Evolutionary conservation across 2,797 vertebrate genomes (phyloP).

Genomic region (Anguilla marmorata): DNA sequence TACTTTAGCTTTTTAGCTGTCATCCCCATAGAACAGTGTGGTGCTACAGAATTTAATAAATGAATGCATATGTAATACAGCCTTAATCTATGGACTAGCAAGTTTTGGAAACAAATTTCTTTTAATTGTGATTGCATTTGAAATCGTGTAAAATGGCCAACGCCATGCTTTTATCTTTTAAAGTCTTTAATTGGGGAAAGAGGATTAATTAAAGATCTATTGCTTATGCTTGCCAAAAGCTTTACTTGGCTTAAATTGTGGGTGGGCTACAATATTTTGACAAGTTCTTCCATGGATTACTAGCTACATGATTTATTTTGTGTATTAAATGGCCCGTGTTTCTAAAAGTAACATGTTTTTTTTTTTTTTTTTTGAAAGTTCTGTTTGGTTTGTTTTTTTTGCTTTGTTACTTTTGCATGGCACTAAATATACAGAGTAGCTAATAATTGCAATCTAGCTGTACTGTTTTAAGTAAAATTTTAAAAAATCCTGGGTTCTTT

Average conservation of each 20-base stretch:
- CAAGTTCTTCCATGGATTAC: not conserved
- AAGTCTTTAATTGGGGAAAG: not conserved
- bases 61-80: not conserved
- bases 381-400: not conserved
- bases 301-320: not conserved
- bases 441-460: not conserved
- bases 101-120: not conserved
- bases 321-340: not conserved
- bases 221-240: constrained; percentile 4
- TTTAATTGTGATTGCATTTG: not conserved
- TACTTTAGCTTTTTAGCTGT: not conserved
- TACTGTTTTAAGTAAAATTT: not conserved
- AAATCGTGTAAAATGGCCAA: constrained; percentile 17
- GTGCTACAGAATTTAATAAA: not conserved
- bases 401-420: not conserved
- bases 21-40: not conserved
- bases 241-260: not conserved
- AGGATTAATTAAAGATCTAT: constrained; percentile 3
- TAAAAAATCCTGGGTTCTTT: not conserved
- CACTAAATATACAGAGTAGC: not conserved
- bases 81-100: not conserved
- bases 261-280: not conserved
- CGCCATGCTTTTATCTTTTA: constrained; percentile 32
- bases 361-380: not conserved
- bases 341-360: not conserved